phyloP scores from a whole-genome alignment of 1,140 invertebrate species.

The Popillia japonica region DNA sequence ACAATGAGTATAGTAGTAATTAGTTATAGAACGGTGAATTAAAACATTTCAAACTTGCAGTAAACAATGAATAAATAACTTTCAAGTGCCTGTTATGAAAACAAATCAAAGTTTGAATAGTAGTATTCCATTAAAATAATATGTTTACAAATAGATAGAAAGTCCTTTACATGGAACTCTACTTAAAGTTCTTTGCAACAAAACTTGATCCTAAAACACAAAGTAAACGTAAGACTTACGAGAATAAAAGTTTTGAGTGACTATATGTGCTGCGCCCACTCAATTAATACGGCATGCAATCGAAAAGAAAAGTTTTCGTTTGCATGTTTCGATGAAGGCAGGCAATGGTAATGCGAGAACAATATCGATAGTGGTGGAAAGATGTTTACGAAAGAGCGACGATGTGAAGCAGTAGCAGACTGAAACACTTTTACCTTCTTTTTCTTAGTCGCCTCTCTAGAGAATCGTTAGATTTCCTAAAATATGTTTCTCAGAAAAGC shows the following conservation, averaged over 20 bases:
- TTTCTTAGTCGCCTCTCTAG: neutral
- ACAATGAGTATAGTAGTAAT: too few relatives aligned
- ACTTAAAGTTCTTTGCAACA: neutral
- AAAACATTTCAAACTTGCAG: too few relatives aligned
- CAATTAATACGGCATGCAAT: constrained; percentile 9
- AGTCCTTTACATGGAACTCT: too few relatives aligned
- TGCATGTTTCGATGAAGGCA: neutral
- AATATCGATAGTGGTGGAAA: neutral
- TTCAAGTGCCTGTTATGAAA: too few relatives aligned
- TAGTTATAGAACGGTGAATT: too few relatives aligned
- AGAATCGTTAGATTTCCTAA: constrained; percentile 29
- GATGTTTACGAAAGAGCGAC: neutral
- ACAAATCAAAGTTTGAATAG: too few relatives aligned
- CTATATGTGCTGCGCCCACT: neutral
- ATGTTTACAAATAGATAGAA: too few relatives aligned
- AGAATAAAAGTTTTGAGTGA: too few relatives aligned
- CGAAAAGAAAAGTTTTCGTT: neutral
- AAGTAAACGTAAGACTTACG: too few relatives aligned
- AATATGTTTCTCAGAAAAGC: constrained; percentile 24
- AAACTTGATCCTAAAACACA: too few relatives aligned
- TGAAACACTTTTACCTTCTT: constrained; percentile 1
- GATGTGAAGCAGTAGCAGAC: neutral
- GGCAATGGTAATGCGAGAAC: neutral
- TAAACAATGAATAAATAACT: too few relatives aligned
- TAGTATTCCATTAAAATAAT: too few relatives aligned